phyloP scores from a whole-genome alignment of 2,888 invertebrate genomes.

The Merodon equestris region DNA sequence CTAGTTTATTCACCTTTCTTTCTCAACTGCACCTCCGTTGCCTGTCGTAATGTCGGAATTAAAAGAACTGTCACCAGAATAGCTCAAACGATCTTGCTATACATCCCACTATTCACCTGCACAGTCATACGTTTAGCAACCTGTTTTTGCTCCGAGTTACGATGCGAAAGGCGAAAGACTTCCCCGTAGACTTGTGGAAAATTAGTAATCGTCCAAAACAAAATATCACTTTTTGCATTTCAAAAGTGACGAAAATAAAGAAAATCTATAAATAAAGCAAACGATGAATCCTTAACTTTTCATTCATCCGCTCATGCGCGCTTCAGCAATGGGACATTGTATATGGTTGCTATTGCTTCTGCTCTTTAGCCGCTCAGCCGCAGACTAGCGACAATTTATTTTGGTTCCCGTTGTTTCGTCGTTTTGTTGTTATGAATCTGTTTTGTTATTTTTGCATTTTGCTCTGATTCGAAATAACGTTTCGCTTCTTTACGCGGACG shows the following conservation, averaged over 20 bases:
- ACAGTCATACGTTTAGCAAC: conserved; percentile 33
- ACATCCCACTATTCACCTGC: too few relatives aligned
- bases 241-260: conserved; percentile 7
- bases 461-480: conserved; percentile 32
- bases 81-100: too few relatives aligned
- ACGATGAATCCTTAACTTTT: conserved; percentile 41
- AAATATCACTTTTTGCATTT: not conserved
- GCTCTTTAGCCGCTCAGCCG: conserved; percentile 19
- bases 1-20: conserved; percentile 25
- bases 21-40: not conserved
- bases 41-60: not conserved
- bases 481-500: not conserved
- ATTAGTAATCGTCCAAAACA: not conserved
- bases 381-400: conserved; percentile 43
- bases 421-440: conserved; percentile 24
- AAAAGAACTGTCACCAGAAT: not conserved
- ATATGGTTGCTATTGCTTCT: not conserved
- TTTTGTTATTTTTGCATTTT: conserved; percentile 18
- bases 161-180: too few relatives aligned
- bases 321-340: conserved; percentile 36
- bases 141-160: conserved; percentile 1
- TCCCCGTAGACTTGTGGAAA: not conserved
- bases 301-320: conserved; percentile 49
- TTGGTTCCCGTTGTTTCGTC: conserved; percentile 40
- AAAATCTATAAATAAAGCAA: conserved; percentile 50